Base-by-base conservation (phyloP, 1,140 invertebrate species). In the Drosophila miranda region DNA sequence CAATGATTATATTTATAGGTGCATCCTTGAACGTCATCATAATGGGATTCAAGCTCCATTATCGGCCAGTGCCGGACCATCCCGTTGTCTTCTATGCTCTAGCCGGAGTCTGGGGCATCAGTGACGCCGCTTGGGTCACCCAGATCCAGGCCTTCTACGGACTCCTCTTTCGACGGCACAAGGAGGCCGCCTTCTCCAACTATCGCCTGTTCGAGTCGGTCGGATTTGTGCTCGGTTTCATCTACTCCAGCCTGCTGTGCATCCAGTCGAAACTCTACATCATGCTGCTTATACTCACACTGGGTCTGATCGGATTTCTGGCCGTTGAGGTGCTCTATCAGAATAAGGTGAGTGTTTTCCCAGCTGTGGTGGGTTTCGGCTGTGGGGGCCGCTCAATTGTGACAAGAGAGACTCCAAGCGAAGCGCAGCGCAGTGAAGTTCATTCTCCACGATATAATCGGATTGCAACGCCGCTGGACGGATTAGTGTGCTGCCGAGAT, bases 61-160 rank as follows among this genome's bases (percentile, higher is more conserved):
- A 13, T 3, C 28, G n/a, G 0, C 57, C 57, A 6, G 11, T 16
- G n/a, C 45, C 45, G 2, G 30, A 23, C 1, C 2, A 26, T 5
- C 48, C 46, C 11, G n/a, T 14, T 2, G 26, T 51, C 2, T 60
- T 60, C 34, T 60, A 51, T 51, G 30, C 21, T 8, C 28, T 60
- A 13, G 57, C 57, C 6, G 57, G 34, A 0, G 1, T 60, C 14
- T 60, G 57, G 57, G 57, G 57, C 21, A 43, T 60, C 6, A 48
- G 57, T 23, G 57, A 51, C 44, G 57, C 57, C 3, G 57, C 50
- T 7, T 60, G 57, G 57, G 48, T 60, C 11, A 60, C 57, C n/a
- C 57, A 60, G 34, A 60, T 60, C 2, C 41, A 50, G 50, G 57
- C 46, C 13, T 60, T 60, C 34, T 60, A 60, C 11, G 57, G 57